Conservation (phyloP, 2,888 invertebrate genomes). For the Embidobia sp. region DNA sequence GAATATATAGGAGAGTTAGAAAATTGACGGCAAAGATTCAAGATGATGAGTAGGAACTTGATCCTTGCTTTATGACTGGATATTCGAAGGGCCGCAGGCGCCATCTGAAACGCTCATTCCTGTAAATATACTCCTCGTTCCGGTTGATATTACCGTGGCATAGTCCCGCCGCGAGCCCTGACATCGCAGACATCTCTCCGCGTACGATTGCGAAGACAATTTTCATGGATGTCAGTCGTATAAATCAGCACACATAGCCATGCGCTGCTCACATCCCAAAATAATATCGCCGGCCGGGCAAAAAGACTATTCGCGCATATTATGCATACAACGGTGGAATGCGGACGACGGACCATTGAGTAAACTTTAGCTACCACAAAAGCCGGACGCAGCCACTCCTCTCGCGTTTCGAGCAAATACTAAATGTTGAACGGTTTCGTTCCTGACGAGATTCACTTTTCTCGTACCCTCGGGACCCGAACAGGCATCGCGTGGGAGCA, state of each 20-base stretch:
- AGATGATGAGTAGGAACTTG: slow-evolving; percentile 34
- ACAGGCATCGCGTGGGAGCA: slow-evolving; percentile 66
- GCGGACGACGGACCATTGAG: slow-evolving; percentile 65
- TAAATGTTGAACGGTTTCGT: slow-evolving; percentile 72
- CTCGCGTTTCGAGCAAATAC: slow-evolving; percentile 73
- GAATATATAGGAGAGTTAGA: slow-evolving; percentile 5
- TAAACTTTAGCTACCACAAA: slow-evolving; percentile 70
- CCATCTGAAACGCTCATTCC: slow-evolving; percentile 78
- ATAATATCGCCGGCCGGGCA: slow-evolving; percentile 69
- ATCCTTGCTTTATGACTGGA: slow-evolving; percentile 70
- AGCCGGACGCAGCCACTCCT: slow-evolving; percentile 72
- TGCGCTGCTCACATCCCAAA: slow-evolving; percentile 59
- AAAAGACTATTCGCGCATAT: slow-evolving; percentile 68
- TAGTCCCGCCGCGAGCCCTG: slow-evolving; percentile 71
- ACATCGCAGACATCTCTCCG: slow-evolving; percentile 59
- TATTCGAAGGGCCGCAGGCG: slow-evolving; percentile 75
- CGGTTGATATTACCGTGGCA: slow-evolving; percentile 74
- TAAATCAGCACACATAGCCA: slow-evolving; percentile 61
- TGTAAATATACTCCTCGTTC: slow-evolving; percentile 69
- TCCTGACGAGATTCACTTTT: slow-evolving; percentile 61
- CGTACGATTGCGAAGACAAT: slow-evolving; percentile 68
- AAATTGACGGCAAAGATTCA: slow-evolving; percentile 10
- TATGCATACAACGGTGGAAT: slow-evolving; percentile 68
- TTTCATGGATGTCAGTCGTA: slow-evolving; percentile 64
- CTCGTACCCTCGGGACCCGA: slow-evolving; percentile 59